A percentile compares a stretch with the other conserved stretches of the same genome.
Conservation (phyloP, 2,113 vertebrate species). For the Dolichotis patagonum region DNA sequence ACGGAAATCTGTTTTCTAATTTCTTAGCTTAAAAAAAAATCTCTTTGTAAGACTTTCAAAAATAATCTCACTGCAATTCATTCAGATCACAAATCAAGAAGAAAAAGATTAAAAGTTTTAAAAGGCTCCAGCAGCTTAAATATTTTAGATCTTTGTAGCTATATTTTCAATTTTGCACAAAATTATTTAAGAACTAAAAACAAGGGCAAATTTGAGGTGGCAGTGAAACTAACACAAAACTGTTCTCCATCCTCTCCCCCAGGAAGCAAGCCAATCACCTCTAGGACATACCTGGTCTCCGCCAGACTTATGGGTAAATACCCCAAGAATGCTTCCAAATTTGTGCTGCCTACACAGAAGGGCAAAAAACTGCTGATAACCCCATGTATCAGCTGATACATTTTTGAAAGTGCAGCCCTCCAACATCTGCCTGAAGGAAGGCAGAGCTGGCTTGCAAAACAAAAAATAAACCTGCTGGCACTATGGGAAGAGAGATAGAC, state of each 20-base stretch:
- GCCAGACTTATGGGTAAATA: constrained; percentile 58
- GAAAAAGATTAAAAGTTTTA: neutral
- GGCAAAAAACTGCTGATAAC: constrained; percentile 58
- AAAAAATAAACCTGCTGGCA: constrained; percentile 68
- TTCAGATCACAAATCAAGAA: constrained; percentile 17
- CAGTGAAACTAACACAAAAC: constrained; percentile 36
- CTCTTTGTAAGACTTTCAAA: constrained; percentile 36
- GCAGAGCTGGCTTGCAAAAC: constrained; percentile 64
- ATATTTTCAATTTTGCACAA: neutral
- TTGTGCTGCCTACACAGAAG: constrained; percentile 34
- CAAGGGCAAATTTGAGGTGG: constrained; percentile 6
- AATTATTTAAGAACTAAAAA: constrained; percentile 16
- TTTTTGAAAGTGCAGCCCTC: constrained; percentile 52
- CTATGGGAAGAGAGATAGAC: constrained; percentile 61
- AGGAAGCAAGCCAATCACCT: constrained; percentile 67
- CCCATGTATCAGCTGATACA: constrained; percentile 61
- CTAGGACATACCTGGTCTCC: constrained; percentile 56
- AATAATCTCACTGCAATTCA: neutral
- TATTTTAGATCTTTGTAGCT: neutral
- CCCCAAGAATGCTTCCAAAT: constrained; percentile 48
- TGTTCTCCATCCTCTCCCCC: constrained; percentile 41
- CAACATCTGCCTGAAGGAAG: constrained; percentile 51
- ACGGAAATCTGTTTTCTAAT: neutral
- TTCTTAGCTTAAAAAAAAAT: neutral
- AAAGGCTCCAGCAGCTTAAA: neutral